Percentiles rank a stretch among this genome's conserved stretches.
phyloP scores from a whole-genome alignment of 2,888 invertebrate genomes.

The Leptopilina myrica region DNA sequence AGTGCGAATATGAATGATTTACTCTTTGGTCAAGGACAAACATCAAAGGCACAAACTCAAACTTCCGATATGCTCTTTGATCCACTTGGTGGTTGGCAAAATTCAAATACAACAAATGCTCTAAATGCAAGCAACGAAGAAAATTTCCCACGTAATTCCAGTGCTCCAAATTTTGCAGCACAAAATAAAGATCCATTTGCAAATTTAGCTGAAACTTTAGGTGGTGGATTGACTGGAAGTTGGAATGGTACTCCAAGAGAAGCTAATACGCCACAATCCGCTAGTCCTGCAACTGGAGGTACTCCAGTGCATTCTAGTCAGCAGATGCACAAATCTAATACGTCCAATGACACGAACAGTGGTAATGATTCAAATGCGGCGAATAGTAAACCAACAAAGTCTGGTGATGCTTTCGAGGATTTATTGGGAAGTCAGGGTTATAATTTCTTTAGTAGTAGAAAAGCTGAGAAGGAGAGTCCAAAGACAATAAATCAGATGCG shows the following conservation, averaged over 20 bases:
- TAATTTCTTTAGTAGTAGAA: slow-evolving; percentile 80
- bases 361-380: slow-evolving; percentile 49
- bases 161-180: slow-evolving; percentile 78
- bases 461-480: slow-evolving; percentile 86
- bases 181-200: slow-evolving; percentile 84
- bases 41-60: slow-evolving; percentile 42
- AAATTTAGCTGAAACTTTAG: slow-evolving; percentile 79
- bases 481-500: slow-evolving; percentile 95
- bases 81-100: slow-evolving; percentile 73
- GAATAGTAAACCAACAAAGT: slow-evolving; percentile 76
- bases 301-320: slow-evolving; percentile 77
- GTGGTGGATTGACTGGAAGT: slow-evolving; percentile 71
- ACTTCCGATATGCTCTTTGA: slow-evolving; percentile 69
- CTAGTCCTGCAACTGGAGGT: slow-evolving; percentile 73
- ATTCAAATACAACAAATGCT: slow-evolving; percentile 49
- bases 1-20: slow-evolving; percentile 63
- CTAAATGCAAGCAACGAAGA: slow-evolving; percentile 62
- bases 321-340: slow-evolving; percentile 68
- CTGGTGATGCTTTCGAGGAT: slow-evolving; percentile 91
- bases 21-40: slow-evolving; percentile 61
- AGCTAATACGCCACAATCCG: slow-evolving; percentile 73
- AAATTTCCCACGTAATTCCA: slow-evolving; percentile 76
- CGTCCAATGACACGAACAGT: slow-evolving; percentile 54
- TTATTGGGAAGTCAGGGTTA: slow-evolving; percentile 94
- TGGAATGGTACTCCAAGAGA: slow-evolving; percentile 75